Percentiles rank a stretch among this genome's conserved stretches.
phyloP scores from a whole-genome alignment of 2,888 invertebrate genomes.

The Hyposoter didymator region DNA sequence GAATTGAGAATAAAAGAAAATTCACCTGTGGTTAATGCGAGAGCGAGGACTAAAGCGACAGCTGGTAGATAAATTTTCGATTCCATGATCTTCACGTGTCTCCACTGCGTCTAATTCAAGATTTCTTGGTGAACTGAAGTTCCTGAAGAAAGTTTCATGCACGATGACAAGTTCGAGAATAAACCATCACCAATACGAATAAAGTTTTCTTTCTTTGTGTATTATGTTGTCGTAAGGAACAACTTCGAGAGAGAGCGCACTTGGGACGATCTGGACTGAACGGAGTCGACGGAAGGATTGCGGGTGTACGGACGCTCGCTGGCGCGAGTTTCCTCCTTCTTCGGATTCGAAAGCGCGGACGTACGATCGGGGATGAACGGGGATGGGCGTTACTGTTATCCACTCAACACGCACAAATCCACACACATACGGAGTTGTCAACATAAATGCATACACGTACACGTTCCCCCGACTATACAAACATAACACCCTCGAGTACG shows the following conservation, averaged over 20 bases:
- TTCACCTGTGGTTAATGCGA: slow-evolving; percentile 74
- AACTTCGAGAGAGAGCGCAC: slow-evolving; percentile 48
- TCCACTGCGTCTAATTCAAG: slow-evolving; percentile 42
- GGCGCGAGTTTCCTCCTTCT: slow-evolving; percentile 63
- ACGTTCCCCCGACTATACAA: too few relatives aligned
- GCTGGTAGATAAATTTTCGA: slow-evolving; percentile 66
- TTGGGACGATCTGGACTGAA: slow-evolving; percentile 61
- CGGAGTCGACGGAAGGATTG: slow-evolving; percentile 67
- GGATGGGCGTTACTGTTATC: slow-evolving; percentile 58
- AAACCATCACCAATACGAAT: slow-evolving; percentile 12
- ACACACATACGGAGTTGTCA: neutral
- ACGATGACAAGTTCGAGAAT: neutral
- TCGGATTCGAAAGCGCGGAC: slow-evolving; percentile 46
- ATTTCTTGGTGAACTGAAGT: neutral
- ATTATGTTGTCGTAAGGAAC: neutral
- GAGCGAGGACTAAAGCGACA: slow-evolving; percentile 69
- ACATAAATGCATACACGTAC: neutral
- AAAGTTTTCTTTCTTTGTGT: neutral
- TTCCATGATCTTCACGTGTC: slow-evolving; percentile 59
- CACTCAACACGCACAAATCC: slow-evolving; percentile 47
- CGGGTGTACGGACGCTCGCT: slow-evolving; percentile 44
- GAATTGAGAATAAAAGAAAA: slow-evolving; percentile 26
- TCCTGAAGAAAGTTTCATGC: neutral
- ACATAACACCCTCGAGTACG: neutral
- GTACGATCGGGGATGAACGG: slow-evolving; percentile 57